Evolutionary conservation across 2,888 invertebrate species (phyloP).

Genomic region (Drosophila flavopinicola): DNA sequence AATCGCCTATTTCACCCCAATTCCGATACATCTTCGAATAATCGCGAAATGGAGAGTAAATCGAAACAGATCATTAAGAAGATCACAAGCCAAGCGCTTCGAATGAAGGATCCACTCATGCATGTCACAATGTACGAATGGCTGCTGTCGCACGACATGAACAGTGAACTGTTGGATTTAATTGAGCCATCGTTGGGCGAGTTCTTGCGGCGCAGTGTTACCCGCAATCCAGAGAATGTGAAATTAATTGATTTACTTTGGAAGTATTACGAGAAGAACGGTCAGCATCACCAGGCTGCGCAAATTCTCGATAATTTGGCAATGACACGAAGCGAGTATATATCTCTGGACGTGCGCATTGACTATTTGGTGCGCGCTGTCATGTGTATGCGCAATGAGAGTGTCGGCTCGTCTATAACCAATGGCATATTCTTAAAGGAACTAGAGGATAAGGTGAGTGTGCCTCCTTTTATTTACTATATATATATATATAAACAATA

Average conservation of each 20-base stretch:
- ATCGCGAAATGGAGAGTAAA: conserved; percentile 60
- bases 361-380: conserved; percentile 97
- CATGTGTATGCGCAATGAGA: conserved; percentile 96
- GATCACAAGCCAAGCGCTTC: conserved; percentile 88
- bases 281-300: conserved; percentile 96
- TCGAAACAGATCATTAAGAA: conserved; percentile 85
- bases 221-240: conserved; percentile 86
- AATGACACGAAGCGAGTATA: conserved; percentile 87
- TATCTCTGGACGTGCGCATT: conserved; percentile 92
- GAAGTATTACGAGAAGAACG: conserved; percentile 97
- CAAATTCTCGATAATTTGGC: conserved; percentile 95
- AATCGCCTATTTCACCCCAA: conserved; percentile 35
- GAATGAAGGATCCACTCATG: conserved; percentile 92
- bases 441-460: conserved; percentile 91
- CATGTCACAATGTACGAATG: conserved; percentile 97
- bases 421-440: conserved; percentile 93
- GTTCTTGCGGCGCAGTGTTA: conserved; percentile 83
- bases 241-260: conserved; percentile 93
- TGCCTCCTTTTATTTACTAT: background rate
- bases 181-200: conserved; percentile 84
- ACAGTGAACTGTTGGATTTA: conserved; percentile 88
- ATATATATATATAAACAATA: too few species aligned
- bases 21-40: conserved; percentile 7
- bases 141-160: conserved; percentile 92
- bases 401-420: conserved; percentile 89